Evolutionary conservation across 2,888 invertebrate genomes (phyloP).

Genomic region (Branchellion lobata): DNA sequence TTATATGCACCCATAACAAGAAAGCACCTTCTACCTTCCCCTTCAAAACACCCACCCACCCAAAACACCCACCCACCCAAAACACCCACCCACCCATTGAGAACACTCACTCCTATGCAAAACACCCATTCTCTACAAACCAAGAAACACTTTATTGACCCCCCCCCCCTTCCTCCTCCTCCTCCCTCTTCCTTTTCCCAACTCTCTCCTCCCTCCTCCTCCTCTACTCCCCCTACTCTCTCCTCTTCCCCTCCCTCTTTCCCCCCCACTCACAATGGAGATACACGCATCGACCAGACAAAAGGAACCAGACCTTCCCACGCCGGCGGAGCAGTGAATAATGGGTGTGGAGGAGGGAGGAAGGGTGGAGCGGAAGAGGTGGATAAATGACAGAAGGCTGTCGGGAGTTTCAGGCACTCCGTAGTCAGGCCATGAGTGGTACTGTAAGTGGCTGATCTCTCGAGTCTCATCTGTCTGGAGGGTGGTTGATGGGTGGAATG

Average conservation of each 20-base stretch:
- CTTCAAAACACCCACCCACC: no score
- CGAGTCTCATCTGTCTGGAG: slow-evolving; percentile 67
- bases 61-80: no score
- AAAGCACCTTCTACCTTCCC: no score
- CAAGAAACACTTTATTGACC: no score
- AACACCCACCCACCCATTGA: slow-evolving; percentile 86
- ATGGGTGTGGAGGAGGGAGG: slow-evolving; percentile 66
- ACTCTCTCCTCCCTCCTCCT: no score
- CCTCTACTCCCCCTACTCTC: no score
- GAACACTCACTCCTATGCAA: slow-evolving; percentile 94
- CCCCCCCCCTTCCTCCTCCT: no score
- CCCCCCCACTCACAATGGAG: slow-evolving; percentile 76
- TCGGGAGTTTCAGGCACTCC: slow-evolving; percentile 85
- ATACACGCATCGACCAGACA: slow-evolving; percentile 89
- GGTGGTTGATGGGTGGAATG: background rate
- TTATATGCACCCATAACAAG: no score
- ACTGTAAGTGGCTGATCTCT: slow-evolving; percentile 78
- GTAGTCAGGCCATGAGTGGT: slow-evolving; percentile 93
- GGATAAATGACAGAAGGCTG: slow-evolving; percentile 67
- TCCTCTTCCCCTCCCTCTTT: no score
- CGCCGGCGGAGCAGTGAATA: slow-evolving; percentile 94
- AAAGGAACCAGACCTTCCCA: slow-evolving; percentile 93
- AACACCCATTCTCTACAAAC: no score
- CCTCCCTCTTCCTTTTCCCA: no score
- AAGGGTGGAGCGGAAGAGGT: background rate